Percentiles rank a stretch among this genome's conserved stretches.
Conservation (phyloP, 1,140 invertebrate genomes). For the Drosophila erecta region DNA sequence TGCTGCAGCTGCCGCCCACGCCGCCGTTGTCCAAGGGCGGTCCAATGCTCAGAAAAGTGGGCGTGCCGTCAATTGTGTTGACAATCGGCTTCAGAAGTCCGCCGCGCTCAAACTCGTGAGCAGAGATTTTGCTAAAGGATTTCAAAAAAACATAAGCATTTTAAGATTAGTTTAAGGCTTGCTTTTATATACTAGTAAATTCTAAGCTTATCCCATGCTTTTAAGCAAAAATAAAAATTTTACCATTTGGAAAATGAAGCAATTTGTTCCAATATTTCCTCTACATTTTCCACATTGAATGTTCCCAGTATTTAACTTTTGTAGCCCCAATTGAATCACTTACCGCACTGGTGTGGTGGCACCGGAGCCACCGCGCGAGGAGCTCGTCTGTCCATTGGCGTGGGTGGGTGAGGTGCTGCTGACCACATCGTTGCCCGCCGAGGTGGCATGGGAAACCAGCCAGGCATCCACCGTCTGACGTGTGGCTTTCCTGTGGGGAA, state of each 20-base stretch:
- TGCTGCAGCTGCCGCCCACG: slow-evolving; percentile 60
- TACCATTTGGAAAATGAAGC: no score
- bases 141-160: background rate
- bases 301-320: background rate
- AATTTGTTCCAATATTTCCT: no score
- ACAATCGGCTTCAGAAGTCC: slow-evolving; percentile 96
- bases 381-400: slow-evolving; percentile 83
- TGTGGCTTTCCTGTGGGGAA: slow-evolving; percentile 93
- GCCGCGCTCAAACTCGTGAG: slow-evolving; percentile 97
- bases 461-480: slow-evolving; percentile 95
- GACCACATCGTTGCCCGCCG: slow-evolving; percentile 86
- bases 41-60: slow-evolving; percentile 91
- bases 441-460: slow-evolving; percentile 94
- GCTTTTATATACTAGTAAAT: background rate
- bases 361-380: slow-evolving; percentile 89
- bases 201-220: no score
- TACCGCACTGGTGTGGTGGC: slow-evolving; percentile 94
- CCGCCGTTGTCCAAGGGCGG: slow-evolving; percentile 81
- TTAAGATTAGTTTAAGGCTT: no score
- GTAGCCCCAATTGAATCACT: slow-evolving; percentile 27
- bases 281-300: no score
- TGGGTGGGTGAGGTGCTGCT: slow-evolving; percentile 87
- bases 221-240: no score
- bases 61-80: slow-evolving; percentile 95
- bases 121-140: slow-evolving; percentile 93